Evolutionary conservation across 2,113 vertebrate genomes (phyloP).

Genomic region (Actinemys pallida): DNA sequence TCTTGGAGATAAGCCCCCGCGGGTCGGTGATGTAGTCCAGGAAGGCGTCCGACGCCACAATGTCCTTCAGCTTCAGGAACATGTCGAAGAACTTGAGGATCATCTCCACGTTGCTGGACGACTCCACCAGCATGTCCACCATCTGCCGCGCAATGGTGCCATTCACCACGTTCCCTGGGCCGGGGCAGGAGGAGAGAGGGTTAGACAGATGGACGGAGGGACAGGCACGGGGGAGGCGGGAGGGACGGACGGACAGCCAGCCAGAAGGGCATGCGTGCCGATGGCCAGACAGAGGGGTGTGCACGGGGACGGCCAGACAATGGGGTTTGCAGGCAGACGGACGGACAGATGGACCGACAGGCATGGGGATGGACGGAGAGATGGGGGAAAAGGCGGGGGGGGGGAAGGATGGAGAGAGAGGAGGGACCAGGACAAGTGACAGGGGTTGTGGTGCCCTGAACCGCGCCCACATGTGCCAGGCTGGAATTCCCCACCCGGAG

Average conservation of each 20-base stretch:
- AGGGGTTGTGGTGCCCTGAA: not conserved
- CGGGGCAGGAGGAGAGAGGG: not conserved
- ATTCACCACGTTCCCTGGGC: conserved; percentile 92
- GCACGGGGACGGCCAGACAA: no score
- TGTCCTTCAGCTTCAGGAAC: conserved; percentile 98
- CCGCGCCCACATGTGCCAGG: no score
- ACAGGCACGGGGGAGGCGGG: not conserved
- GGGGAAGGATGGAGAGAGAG: no score
- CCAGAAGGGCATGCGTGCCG: not conserved
- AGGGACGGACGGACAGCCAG: not conserved
- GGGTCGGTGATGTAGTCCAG: conserved; percentile 92
- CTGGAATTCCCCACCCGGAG: no score
- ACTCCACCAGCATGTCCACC: conserved; percentile 99
- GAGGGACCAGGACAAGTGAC: not conserved
- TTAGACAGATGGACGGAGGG: not conserved
- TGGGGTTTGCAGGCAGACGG: no score
- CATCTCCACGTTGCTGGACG: conserved; percentile 98
- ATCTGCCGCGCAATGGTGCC: conserved; percentile 96
- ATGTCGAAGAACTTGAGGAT: conserved; percentile 99
- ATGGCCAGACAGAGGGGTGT: no score
- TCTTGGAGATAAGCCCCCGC: conserved; percentile 96
- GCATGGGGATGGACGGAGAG: not conserved
- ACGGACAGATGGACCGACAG: not conserved
- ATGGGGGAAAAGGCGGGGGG: not conserved
- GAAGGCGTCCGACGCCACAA: conserved; percentile 95